These are phyloP conservation scores for Brachyalestes nurse DNA, from an alignment of 2,797 vertebrate genomes.

Conservation along the genomic window DNA sequence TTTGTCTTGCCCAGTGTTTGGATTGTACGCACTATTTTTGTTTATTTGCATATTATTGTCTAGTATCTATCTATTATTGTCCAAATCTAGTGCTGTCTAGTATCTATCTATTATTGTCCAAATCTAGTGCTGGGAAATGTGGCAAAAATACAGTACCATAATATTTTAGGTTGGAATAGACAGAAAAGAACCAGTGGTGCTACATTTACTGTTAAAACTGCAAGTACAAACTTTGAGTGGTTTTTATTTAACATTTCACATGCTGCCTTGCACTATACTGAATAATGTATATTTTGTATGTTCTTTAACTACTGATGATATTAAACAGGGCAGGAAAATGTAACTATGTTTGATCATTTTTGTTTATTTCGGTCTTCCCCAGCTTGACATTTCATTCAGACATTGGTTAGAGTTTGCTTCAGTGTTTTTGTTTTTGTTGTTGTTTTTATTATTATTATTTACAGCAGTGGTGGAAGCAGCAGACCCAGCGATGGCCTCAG, in stretches of 20 bases:
- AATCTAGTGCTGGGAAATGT: no score
- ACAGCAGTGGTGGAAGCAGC: slow-evolving; percentile 71
- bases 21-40: background rate
- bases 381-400: background rate
- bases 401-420: slow-evolving; percentile 7
- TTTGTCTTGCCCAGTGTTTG: background rate
- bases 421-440: slow-evolving; percentile 20
- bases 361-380: background rate
- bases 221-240: no score
- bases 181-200: no score
- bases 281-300: no score
- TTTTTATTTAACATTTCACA: no score
- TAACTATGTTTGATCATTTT: no score
- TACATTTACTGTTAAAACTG: no score
- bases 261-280: no score
- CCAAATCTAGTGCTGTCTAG: background rate
- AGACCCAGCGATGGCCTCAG: slow-evolving; percentile 76
- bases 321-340: no score
- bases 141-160: no score
- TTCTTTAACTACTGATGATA: no score
- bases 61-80: background rate
- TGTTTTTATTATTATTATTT: slow-evolving; percentile 1
- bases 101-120: background rate
- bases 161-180: no score
- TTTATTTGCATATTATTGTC: background rate